phyloP scores from a whole-genome alignment of 2,113 vertebrate species.

The Ciconia stormi region DNA sequence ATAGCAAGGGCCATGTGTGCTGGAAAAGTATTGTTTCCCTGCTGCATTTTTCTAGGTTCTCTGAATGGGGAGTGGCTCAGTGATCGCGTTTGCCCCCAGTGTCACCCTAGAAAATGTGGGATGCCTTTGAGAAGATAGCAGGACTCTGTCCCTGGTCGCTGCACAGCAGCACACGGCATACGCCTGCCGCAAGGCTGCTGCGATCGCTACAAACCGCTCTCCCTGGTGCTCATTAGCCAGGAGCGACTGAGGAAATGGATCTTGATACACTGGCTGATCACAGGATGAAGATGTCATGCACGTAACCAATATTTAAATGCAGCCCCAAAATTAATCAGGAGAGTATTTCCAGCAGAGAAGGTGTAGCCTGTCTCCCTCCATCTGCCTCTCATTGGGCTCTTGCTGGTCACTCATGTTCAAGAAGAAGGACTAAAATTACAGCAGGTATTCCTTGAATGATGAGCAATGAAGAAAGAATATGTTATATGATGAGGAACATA shows the following conservation, averaged over 20 bases:
- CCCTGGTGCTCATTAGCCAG: accelerated
- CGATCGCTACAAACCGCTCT: background rate
- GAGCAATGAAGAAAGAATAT: background rate
- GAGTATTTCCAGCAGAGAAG: background rate
- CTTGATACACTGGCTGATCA: background rate
- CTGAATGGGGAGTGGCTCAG: background rate
- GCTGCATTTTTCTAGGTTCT: background rate
- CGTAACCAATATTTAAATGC: background rate
- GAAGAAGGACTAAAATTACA: background rate
- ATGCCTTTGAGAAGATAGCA: background rate
- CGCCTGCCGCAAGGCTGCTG: background rate
- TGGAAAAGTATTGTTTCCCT: background rate
- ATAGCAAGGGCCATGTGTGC: accelerated
- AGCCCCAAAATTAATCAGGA: background rate
- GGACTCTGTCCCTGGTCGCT: background rate
- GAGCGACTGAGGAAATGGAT: background rate
- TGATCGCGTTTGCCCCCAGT: accelerated
- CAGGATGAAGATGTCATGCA: background rate
- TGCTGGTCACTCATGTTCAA: background rate
- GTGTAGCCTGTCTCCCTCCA: background rate
- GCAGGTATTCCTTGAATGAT: background rate
- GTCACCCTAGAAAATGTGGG: background rate
- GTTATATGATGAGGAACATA: background rate
- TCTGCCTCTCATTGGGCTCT: background rate
- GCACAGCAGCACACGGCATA: background rate